These are phyloP conservation scores for Neopipo cinnamomea DNA, from an alignment of 2,113 vertebrate species.

Conservation along the genomic window DNA sequence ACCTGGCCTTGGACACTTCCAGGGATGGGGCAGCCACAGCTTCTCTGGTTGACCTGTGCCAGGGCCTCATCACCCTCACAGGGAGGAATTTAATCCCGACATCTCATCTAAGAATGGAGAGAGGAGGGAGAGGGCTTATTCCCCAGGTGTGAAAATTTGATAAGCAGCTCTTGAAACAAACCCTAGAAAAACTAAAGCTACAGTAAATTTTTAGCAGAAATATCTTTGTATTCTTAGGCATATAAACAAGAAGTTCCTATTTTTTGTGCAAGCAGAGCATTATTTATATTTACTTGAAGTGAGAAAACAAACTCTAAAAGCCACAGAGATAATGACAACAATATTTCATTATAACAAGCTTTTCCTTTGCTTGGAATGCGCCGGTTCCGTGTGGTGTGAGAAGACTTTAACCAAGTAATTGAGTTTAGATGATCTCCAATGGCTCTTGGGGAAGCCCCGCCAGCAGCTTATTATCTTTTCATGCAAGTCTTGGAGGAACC, in stretches of 20 bases:
- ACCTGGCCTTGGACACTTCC: background rate
- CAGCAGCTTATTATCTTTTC: constrained; percentile 68
- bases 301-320: background rate
- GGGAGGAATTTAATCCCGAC: background rate
- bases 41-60: background rate
- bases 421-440: constrained; percentile 62
- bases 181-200: background rate
- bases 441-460: constrained; percentile 55
- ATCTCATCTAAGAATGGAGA: background rate
- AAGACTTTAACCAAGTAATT: constrained; percentile 61
- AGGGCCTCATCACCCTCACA: background rate
- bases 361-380: constrained; percentile 47
- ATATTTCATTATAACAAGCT: constrained; percentile 11
- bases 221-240: background rate
- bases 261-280: background rate
- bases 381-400: constrained; percentile 20
- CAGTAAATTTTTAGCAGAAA: background rate
- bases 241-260: background rate
- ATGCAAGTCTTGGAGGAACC: constrained; percentile 71
- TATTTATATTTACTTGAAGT: background rate
- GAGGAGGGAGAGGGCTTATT: background rate
- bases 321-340: background rate
- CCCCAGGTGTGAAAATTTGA: no score
- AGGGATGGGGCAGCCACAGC: background rate
- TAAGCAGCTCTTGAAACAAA: background rate